Conservation (phyloP, 2,888 invertebrate genomes). For the Amiota communis region DNA sequence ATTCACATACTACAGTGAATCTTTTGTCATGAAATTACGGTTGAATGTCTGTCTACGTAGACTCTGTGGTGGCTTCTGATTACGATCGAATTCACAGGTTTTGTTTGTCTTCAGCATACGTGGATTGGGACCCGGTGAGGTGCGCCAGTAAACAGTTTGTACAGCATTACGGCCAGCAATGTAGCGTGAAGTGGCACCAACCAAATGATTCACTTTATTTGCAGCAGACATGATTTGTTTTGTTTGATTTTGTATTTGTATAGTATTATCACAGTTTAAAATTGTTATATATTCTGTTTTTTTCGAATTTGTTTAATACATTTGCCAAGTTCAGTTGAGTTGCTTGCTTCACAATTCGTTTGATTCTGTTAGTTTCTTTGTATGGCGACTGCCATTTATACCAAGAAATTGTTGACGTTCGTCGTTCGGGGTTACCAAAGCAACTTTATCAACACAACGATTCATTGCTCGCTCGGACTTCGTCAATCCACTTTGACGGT, state of each 20-base stretch:
- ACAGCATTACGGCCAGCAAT: conserved; percentile 83
- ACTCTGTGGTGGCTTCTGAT: conserved; percentile 72
- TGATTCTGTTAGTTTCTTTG: conserved; percentile 42
- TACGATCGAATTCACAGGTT: conserved; percentile 77
- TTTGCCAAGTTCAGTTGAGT: not conserved
- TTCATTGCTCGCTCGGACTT: conserved; percentile 32
- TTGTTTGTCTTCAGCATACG: conserved; percentile 76
- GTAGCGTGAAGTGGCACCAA: conserved; percentile 82
- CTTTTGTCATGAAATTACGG: conserved; percentile 53
- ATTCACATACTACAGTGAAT: not conserved
- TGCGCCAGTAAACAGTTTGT: conserved; percentile 85
- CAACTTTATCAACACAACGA: not conserved
- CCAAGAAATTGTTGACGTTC: conserved; percentile 23
- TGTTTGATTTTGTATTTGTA: not conserved
- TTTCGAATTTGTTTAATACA: not conserved
- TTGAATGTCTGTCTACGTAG: conserved; percentile 70
- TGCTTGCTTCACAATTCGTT: conserved; percentile 40
- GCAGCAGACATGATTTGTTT: conserved; percentile 55
- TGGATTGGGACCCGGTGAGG: conserved; percentile 73
- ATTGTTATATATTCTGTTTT: conserved; percentile 20
- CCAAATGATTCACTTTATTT: conserved; percentile 75
- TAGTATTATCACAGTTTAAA: conserved; percentile 51
- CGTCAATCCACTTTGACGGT: conserved; percentile 16
- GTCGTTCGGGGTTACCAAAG: not conserved
- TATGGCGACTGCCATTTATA: conserved; percentile 52